Evolutionary conservation across 2,888 invertebrate species (phyloP).

Genomic region (Pollenia amentaria): DNA sequence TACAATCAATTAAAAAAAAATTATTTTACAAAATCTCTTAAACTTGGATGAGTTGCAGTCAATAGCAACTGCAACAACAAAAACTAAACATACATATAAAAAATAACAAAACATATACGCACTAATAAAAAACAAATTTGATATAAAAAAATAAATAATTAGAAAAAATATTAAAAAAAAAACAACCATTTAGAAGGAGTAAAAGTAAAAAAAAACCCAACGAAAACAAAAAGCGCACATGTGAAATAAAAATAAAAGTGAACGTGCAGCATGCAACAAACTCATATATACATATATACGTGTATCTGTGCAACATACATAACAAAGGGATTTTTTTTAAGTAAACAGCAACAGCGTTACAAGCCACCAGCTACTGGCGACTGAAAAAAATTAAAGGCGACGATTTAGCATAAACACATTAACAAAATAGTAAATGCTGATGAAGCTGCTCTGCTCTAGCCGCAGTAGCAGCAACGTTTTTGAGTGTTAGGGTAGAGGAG

Average conservation of each 20-base stretch:
- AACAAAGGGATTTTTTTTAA: slow-evolving; percentile 68
- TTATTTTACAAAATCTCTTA: slow-evolving; percentile 34
- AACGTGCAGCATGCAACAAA: slow-evolving; percentile 39
- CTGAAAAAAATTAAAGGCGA: slow-evolving; percentile 49
- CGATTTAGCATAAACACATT: slow-evolving; percentile 44
- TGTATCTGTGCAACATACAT: slow-evolving; percentile 61
- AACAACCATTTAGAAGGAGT: slow-evolving; percentile 57
- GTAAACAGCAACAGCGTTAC: slow-evolving; percentile 63
- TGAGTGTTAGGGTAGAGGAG: slow-evolving; percentile 29
- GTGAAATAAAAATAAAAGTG: slow-evolving; percentile 47
- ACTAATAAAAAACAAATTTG: slow-evolving; percentile 69
- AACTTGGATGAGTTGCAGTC: slow-evolving; percentile 60
- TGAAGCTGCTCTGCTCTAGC: slow-evolving; percentile 14
- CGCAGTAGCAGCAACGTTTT: slow-evolving; percentile 11
- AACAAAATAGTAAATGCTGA: slow-evolving; percentile 31
- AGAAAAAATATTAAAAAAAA: slow-evolving; percentile 54
- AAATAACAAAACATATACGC: slow-evolving; percentile 49
- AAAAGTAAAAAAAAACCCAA: slow-evolving; percentile 24
- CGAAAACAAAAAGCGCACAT: slow-evolving; percentile 41
- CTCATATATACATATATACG: not conserved
- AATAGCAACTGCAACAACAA: slow-evolving; percentile 54
- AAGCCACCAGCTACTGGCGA: slow-evolving; percentile 42
- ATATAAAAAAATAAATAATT: slow-evolving; percentile 66
- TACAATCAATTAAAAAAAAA: slow-evolving; percentile 43
- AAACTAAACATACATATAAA: slow-evolving; percentile 8